Percentiles rank a stretch among this genome's conserved stretches.
These are phyloP conservation scores for Pachypeltis micranthus DNA, from an alignment of 1,140 invertebrate species.

Conservation along the genomic window DNA sequence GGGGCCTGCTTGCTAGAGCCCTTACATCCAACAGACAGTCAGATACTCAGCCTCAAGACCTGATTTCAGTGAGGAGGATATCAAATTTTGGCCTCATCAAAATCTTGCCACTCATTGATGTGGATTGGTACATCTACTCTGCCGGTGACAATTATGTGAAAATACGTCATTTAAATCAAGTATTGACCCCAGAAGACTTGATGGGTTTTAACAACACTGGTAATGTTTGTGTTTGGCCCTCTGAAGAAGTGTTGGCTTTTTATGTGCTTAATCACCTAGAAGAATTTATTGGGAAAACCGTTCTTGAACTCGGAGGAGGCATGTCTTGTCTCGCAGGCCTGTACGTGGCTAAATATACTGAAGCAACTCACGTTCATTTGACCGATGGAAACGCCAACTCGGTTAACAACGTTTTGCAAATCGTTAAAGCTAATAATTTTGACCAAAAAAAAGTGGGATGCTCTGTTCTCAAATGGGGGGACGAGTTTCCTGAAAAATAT, in stretches of 20 bases:
- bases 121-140: slow-evolving; percentile 41
- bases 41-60: slow-evolving; percentile 39
- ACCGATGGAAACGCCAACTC: slow-evolving; percentile 70
- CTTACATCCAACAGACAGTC: slow-evolving; percentile 36
- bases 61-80: slow-evolving; percentile 11
- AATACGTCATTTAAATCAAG: slow-evolving; percentile 45
- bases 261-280: slow-evolving; percentile 53
- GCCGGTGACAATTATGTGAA: slow-evolving; percentile 38
- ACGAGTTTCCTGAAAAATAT: slow-evolving; percentile 35
- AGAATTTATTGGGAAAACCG: slow-evolving; percentile 47
- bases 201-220: slow-evolving; percentile 83
- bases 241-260: slow-evolving; percentile 70
- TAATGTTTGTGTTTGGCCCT: slow-evolving; percentile 84
- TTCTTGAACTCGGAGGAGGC: slow-evolving; percentile 71
- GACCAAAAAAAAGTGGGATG: slow-evolving; percentile 32
- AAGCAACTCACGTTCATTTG: slow-evolving; percentile 45
- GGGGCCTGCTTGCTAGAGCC: slow-evolving; percentile 54
- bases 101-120: slow-evolving; percentile 36
- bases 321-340: slow-evolving; percentile 75
- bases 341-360: slow-evolving; percentile 54
- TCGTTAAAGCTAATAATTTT: slow-evolving; percentile 46
- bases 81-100: slow-evolving; percentile 12
- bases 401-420: slow-evolving; percentile 57
- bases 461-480: slow-evolving; percentile 38
- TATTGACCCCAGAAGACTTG: slow-evolving; percentile 53